Base-by-base conservation (phyloP, 2,888 invertebrate species). In the Plagodis pulveraria region DNA sequence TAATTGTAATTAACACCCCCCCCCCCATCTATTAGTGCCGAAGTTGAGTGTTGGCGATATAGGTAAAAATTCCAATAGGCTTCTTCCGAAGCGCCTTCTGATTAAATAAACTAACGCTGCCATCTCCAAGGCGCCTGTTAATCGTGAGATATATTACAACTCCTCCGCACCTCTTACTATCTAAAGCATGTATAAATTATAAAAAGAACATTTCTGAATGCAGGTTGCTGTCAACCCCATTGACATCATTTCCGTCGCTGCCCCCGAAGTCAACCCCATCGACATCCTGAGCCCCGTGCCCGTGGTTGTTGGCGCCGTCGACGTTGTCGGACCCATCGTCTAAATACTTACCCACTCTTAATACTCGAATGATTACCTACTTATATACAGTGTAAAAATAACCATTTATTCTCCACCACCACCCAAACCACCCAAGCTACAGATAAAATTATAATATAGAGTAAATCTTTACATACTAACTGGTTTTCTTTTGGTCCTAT, bases 221-320 rank as follows among this genome's bases (percentile, higher is more conserved):
- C 22, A 22, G 22, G 22, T 22, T 22, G 22, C 22, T 22, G 62
- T 65, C 32, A 72, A 69, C 67, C 72, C 75, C 52, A 56, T 71
- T 22, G 51, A 72, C 55, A 66, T 73, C 5, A 63, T 72, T 10
- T 68, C 71, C 48, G 58, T 72, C 41, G 47, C 63, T 47, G 65
- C 72, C 44, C 72, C 73, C 34, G 69, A 71, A 43, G 38, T 65
- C 10, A 74, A 72, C 68, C 71, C 74, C 58, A 41, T 70, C 10
- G 76, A 76, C 48, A 32, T 65, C 33, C 42, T 68, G 5, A 62
- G 57, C 44, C 35, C 70, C 44, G 52, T 63, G 0, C 72, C 73
- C 22, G 61, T 67, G n/a, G 64, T 66, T n/a, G 69, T 55, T 1
- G 69, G 64, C 6, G 67, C 62, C 42, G 58, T 60, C 35, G 49